phyloP scores from a whole-genome alignment of 2,888 invertebrate species.

The Euclidia mi region DNA sequence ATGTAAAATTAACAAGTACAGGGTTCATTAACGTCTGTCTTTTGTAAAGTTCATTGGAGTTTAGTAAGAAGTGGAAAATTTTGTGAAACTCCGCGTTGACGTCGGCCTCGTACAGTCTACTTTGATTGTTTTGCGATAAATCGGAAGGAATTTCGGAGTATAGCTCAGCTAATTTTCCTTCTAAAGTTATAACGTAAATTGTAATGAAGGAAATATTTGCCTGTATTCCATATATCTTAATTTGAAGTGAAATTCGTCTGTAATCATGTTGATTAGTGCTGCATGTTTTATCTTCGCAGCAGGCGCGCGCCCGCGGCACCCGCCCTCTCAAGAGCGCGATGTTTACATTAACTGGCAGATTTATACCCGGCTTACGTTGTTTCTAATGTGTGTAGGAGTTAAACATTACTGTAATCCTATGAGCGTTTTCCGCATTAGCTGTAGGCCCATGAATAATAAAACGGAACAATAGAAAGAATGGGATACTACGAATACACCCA shows the following conservation, averaged over 20 bases:
- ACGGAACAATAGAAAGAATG: constrained; percentile 15
- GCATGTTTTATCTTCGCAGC: constrained; percentile 19
- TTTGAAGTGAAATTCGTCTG: constrained; percentile 20
- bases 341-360: constrained; percentile 15
- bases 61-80: constrained; percentile 62
- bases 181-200: constrained; percentile 67
- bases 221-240: constrained; percentile 42
- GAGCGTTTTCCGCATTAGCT: background rate
- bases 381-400: constrained; percentile 9
- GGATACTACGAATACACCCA: constrained; percentile 13
- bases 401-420: constrained; percentile 11
- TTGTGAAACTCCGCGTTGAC: constrained; percentile 45
- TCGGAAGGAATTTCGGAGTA: constrained; percentile 67
- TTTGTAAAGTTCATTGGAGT: constrained; percentile 67
- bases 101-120: constrained; percentile 50
- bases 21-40: constrained; percentile 78
- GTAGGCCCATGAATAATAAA: constrained; percentile 8
- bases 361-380: constrained; percentile 8
- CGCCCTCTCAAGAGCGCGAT: background rate
- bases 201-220: constrained; percentile 66
- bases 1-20: constrained; percentile 74
- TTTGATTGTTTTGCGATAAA: constrained; percentile 77
- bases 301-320: background rate
- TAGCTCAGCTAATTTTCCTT: constrained; percentile 66
- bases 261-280: constrained; percentile 15